Percentiles rank a stretch among this genome's conserved stretches.
phyloP scores from a whole-genome alignment of 2,113 vertebrate species.

The Macrotus californicus region DNA sequence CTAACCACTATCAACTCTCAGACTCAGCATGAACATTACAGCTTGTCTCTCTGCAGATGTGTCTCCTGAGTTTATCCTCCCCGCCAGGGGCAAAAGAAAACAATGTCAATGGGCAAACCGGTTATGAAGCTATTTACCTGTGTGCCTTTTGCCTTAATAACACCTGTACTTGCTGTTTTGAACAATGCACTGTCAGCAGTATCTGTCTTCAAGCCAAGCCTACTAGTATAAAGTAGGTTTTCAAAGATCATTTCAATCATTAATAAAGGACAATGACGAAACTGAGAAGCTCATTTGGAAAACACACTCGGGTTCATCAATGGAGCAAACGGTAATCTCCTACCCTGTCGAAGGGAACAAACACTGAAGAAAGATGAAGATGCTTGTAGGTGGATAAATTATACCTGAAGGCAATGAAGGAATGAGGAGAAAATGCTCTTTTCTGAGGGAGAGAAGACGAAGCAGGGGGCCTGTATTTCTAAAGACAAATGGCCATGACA shows the following conservation, averaged over 20 bases:
- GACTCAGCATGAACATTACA: neutral
- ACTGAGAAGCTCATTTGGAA: neutral
- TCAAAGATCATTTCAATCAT: neutral
- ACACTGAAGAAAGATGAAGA: neutral
- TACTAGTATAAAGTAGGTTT: neutral
- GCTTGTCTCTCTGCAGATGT: neutral
- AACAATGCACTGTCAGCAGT: neutral
- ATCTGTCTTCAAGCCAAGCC: neutral
- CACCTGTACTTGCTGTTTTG: neutral
- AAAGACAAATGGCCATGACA: neutral
- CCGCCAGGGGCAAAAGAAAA: fast-evolving
- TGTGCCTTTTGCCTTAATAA: slow-evolving; percentile 16
- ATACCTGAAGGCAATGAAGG: neutral
- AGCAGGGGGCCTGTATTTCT: neutral
- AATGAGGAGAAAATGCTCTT: neutral
- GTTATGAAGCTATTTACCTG: neutral
- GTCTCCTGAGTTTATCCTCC: neutral
- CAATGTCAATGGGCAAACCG: neutral
- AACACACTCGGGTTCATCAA: neutral
- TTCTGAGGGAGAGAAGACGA: neutral
- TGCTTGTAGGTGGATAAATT: neutral
- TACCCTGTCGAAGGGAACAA: neutral
- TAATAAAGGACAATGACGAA: neutral
- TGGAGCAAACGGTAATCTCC: neutral
- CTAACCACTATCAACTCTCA: neutral